Conservation (phyloP, 92 coral and sea anemone species). For the Meandrina meandrites region DNA sequence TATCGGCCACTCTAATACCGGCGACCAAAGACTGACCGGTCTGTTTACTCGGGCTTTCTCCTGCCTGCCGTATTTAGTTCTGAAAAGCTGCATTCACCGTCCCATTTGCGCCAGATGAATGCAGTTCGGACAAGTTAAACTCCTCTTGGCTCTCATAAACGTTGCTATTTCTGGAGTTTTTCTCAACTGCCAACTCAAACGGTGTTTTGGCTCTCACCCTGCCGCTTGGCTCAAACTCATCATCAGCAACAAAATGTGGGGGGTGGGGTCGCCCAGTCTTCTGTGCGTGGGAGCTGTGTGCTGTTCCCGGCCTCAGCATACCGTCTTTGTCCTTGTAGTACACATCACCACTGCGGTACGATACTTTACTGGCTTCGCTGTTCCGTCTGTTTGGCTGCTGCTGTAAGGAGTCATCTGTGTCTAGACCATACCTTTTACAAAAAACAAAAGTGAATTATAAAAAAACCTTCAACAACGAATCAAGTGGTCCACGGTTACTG, state of each 20-base stretch:
- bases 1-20: neutral
- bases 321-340: slow-evolving; percentile 74
- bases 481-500: neutral
- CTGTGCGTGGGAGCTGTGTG: slow-evolving; percentile 3
- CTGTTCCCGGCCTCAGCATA: slow-evolving; percentile 33
- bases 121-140: slow-evolving; percentile 7
- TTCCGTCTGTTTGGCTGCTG: slow-evolving; percentile 9
- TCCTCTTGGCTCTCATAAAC: neutral
- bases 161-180: slow-evolving; percentile 16
- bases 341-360: slow-evolving; percentile 78
- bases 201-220: slow-evolving; percentile 13
- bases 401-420: slow-evolving; percentile 12
- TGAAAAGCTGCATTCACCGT: neutral
- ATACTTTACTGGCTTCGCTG: slow-evolving; percentile 43
- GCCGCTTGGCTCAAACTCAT: neutral
- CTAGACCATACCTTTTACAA: slow-evolving; percentile 34
- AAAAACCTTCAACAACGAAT: neutral
- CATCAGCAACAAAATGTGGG: slow-evolving; percentile 3
- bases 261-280: slow-evolving; percentile 8
- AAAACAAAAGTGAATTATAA: neutral
- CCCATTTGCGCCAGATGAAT: neutral
- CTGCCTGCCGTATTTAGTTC: too few species aligned
- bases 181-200: slow-evolving; percentile 35
- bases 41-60: neutral
- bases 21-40: too few species aligned